Evolutionary conservation across 2,797 vertebrate species (phyloP), one percentile per base, ranked within the genome.

Genomic region (Geotria australis): DNA sequence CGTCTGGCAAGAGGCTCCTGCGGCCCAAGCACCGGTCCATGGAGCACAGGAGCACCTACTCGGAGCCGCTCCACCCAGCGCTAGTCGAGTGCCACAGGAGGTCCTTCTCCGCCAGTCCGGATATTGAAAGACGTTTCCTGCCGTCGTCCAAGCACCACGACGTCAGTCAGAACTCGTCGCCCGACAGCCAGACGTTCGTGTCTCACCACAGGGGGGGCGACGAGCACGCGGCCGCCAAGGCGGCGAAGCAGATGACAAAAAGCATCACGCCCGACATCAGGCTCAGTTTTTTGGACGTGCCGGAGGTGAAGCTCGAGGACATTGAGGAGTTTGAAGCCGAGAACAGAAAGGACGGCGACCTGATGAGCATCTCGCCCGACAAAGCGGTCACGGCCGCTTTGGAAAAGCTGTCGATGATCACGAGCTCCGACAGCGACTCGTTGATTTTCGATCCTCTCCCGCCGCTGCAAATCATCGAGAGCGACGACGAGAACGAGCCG

Each of bases 331-430:
- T n/a, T 53, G 49, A 7, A 9, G 15, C 12, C 8, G 49, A 53
- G 15, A 53, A 53, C 2, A 84, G 79, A 62, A 86, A 91, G 51
- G 88, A 96, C 62, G 70, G 77, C 10, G 88, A 98, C 66, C 77
- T 98, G 51, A 98, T 98, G 47, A 88, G 96, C 65, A 71, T 98
- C 60, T 98, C 86, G 24, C 96, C 91, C 0, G 88, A 98, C 64
- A 94, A 86, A 48, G 12, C 49, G 12, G 49, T 53, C 12, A 82
- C 81, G 0, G 94, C 86, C 0, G 83, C 86, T 51, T 81, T 79
- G 10, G 91, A 98, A 57, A 96, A 96, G 53, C 81, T 74, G 61
- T 98, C 91, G 0, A 68, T 81, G 45, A 77, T 83, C 59, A 93
- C 86, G 9, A 82, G 81, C 56, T 96, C 89, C 1, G 91, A 98